A percentile compares a stretch with the other conserved stretches of the same genome.
These are phyloP conservation scores for Apolygus lucorum DNA, from an alignment of 1,140 invertebrate genomes.

Conservation along the genomic window DNA sequence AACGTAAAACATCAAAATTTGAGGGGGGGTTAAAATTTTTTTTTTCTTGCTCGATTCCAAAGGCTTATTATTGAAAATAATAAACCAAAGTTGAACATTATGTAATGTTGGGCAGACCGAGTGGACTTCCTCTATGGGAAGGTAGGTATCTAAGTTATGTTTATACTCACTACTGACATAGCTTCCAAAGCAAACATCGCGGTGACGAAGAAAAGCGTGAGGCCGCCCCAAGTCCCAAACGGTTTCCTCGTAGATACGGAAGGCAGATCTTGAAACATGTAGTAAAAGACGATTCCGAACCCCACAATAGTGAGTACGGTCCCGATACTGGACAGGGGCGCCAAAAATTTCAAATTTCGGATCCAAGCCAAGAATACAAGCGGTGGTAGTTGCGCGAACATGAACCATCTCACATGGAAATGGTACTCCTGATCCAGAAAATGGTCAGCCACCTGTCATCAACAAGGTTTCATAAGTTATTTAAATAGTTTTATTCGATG, in stretches of 20 bases:
- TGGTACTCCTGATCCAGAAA: slow-evolving; percentile 48
- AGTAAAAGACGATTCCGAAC: slow-evolving; percentile 73
- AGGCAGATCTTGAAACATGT: slow-evolving; percentile 37
- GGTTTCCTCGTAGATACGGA: slow-evolving; percentile 4
- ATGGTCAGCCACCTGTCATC: slow-evolving; percentile 50
- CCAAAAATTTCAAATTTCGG: slow-evolving; percentile 70
- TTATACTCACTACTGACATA: slow-evolving; percentile 74
- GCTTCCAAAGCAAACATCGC: slow-evolving; percentile 82
- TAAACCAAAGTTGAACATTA: no score
- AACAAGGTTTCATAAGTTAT: background rate
- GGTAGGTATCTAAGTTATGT: no score
- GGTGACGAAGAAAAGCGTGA: slow-evolving; percentile 77
- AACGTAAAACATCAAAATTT: no score
- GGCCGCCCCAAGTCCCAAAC: slow-evolving; percentile 46
- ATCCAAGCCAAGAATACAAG: slow-evolving; percentile 65
- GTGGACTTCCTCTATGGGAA: background rate
- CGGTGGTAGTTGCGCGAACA: slow-evolving; percentile 58
- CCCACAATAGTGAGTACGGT: slow-evolving; percentile 64
- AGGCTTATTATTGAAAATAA: no score
- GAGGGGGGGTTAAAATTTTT: no score
- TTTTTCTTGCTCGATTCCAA: no score
- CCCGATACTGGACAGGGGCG: slow-evolving; percentile 76
- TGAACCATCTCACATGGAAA: slow-evolving; percentile 55
- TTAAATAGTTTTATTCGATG: no score
- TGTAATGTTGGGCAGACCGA: slow-evolving; percentile 44